Conservation (phyloP, 2,113 vertebrate genomes). For the Rana temporaria region DNA sequence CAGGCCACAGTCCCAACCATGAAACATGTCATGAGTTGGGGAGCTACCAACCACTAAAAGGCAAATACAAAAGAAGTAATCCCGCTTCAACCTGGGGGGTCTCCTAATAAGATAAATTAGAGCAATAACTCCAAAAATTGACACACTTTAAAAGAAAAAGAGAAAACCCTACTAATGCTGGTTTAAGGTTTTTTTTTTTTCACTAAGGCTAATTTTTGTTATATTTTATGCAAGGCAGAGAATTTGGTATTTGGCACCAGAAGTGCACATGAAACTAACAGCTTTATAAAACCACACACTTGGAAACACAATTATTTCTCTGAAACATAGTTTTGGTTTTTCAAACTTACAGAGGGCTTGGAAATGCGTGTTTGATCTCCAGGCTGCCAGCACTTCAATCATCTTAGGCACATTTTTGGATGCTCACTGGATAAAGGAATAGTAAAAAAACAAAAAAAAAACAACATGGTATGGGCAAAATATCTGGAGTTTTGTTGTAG, state of each 20-base stretch:
- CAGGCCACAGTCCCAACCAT: too few relatives aligned
- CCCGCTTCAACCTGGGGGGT: too few relatives aligned
- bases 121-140: too few relatives aligned
- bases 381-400: constrained; percentile 78
- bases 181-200: constrained; percentile 67
- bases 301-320: constrained; percentile 83
- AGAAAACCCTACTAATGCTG: constrained; percentile 66
- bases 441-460: constrained; percentile 54
- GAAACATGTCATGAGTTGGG: too few relatives aligned
- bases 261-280: constrained; percentile 80
- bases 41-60: too few relatives aligned
- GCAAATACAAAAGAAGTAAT: too few relatives aligned
- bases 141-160: constrained; percentile 64
- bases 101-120: too few relatives aligned
- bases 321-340: constrained; percentile 79
- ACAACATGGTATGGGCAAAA: not conserved
- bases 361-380: constrained; percentile 71
- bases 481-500: too few relatives aligned
- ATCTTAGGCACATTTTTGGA: constrained; percentile 79
- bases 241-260: constrained; percentile 80
- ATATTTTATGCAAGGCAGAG: constrained; percentile 80
- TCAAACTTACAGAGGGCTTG: constrained; percentile 81
- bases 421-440: constrained; percentile 78
- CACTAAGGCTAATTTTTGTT: constrained; percentile 67
- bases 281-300: constrained; percentile 81